Evolutionary conservation across 2,113 vertebrate genomes (phyloP), one percentile per base, ranked within the genome.

Genomic region (Mola mola): DNA sequence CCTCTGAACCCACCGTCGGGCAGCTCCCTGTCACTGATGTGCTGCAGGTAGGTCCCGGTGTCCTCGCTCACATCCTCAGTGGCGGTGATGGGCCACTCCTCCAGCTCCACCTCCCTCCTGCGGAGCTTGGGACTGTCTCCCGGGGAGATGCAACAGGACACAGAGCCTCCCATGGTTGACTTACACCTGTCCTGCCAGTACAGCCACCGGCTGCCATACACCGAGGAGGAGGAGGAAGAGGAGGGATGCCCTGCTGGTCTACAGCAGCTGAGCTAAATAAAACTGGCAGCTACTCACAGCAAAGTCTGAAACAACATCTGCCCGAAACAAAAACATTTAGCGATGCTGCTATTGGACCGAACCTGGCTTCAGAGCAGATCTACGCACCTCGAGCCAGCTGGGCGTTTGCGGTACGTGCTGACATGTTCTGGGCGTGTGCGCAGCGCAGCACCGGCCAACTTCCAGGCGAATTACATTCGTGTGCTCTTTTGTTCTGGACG

Each of bases 21-120:
- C 59, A 95, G 93, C 86, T 96, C 95, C 48, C 95, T 84, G 92
- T 96, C 96, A 37, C 95, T 97, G 90, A 96, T 97, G 90, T 97
- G 96, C 91, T 96, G 96, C 82, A 97, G 90, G 89, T 95, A 95
- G 13, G 95, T 94, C 51, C 94, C 95, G 0, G 94, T 90, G 79
- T 96, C 95, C 37, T 96, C 95, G 6, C 91, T 90, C 66, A 94
- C 89, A 64, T 95, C 95, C 72, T 89, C 87, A 0, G 84, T 67
- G 12, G 91, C 91, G 81, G 89, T 93, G 69, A 90, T 92, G 70
- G 92, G 92, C 78, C 91, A 93, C 19, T 90, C 85, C 48, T 94
- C 94, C 16, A 89, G 71, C 58, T 88, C 87, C 74, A 93, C 87
- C 4, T 79, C 79, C 26, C 84, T 92, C 41, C 79, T 69, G 60